Base-by-base conservation (phyloP, 2,113 vertebrate species). In the Tricholaema leucomelas region DNA sequence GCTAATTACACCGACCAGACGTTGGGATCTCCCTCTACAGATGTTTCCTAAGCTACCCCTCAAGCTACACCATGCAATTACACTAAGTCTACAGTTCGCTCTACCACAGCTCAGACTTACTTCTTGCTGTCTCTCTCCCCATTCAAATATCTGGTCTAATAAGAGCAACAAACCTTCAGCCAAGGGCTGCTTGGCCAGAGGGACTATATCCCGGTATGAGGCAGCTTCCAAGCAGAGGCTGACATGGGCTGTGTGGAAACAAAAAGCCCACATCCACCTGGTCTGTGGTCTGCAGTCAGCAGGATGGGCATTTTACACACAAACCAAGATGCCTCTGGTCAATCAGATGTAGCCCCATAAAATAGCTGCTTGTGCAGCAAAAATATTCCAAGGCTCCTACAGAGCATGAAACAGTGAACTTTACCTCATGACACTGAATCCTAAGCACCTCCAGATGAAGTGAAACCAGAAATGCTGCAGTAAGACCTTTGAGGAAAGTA, bases 311-410 rank as follows among this genome's bases (percentile, higher is more conserved):
- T 36, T 79, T 74, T 78, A 48, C 5, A 5, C 31, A 21, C 50
- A 72, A 88, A 83, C 35, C 27, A 44, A 52, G 84, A 78, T 13
- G 16, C 24, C 44, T 54, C 69, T 67, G 42, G 31, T 59, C 46
- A 19, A 83, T 46, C 38, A 88, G n/a, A n/a, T n/a, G n/a, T n/a
- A n/a, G n/a, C n/a, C n/a, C n/a, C n/a, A n/a, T n/a, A n/a, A n/a
- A 91, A 75, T 91, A 96, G 88, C 90, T 95, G 95, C 70, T 58
- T 66, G 28, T 5, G 23, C 42, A 86, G 46, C 64, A 93, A 93
- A 97, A 96, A 94, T 91, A 95, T 81, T 70, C 6, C 12, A 5
- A 38, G 0, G 0, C 9, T 40, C 11, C 38, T 31, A 72, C 20
- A 73, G 40, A 87, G 58, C 24, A 71, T 2, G 8, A 23, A 86